Evolutionary conservation across 2,888 invertebrate species (phyloP), one percentile per base, ranked within the genome.

Genomic region (Carterocephalus palaemon): DNA sequence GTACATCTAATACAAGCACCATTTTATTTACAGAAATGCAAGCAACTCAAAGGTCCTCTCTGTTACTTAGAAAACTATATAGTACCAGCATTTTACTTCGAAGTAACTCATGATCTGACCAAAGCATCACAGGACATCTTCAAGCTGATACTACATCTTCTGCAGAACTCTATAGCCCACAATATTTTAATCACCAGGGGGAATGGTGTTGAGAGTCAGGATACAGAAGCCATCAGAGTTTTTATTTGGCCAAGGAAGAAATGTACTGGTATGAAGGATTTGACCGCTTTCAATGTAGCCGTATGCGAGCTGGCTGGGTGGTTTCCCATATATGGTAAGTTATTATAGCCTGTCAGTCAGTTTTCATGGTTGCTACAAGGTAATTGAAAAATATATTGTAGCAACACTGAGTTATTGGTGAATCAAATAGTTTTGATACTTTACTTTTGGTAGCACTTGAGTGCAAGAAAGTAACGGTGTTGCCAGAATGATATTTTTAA

Each of bases 271-370:
- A 67, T 80, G 0, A 94, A 93, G 65, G 81, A 89, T 45, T 64
- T 89, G 8, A 66, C 62, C 0, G 82, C 77, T 1, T 90, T 93
- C 46, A 90, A 92, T 80, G 88, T 93, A 6, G 95, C 93, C n/a
- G 89, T 91, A 16, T 91, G 91, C 57, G 95, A 95, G 70, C 67
- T 95, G 0, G 91, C 91, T 60, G 95, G 95, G 2, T 94, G 92
- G 77, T 82, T 95, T 43, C 89, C 92, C 0, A 77, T 94, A 2
- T 92, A 89, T 74, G 84, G 92, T 92, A 72, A 88, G 80, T 73
- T 15, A 10, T 16, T 8, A n/a, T n/a, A n/a, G n/a, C n/a, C n/a
- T n/a, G n/a, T n/a, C n/a, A n/a, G n/a, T n/a, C n/a, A n/a, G n/a
- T n/a, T n/a, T n/a, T n/a, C n/a, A n/a, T n/a, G n/a, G n/a, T n/a